Conservation (phyloP, 2,888 invertebrate genomes). For the Mechanitis mazaeus region DNA sequence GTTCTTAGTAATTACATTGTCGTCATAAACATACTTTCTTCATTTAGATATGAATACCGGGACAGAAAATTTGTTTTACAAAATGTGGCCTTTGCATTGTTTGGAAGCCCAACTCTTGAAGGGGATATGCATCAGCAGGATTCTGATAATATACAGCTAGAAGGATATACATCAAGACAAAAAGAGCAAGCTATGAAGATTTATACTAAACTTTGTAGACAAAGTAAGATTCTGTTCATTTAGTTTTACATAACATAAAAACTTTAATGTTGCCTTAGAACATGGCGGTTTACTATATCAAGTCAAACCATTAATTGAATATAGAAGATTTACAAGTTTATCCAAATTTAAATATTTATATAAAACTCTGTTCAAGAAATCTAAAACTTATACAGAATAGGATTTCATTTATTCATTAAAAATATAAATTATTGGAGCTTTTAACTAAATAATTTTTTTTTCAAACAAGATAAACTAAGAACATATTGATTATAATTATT, state of each 20-base stretch:
- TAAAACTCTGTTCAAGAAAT: too few relatives aligned
- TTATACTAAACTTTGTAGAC: slow-evolving; percentile 64
- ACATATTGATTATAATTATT: too few relatives aligned
- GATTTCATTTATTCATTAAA: too few relatives aligned
- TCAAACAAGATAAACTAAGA: too few relatives aligned
- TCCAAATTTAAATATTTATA: too few relatives aligned
- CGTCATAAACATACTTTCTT: slow-evolving; percentile 21
- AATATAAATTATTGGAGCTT: too few relatives aligned
- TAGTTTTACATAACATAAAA: neutral
- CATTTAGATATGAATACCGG: slow-evolving; percentile 68
- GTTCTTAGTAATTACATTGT: neutral
- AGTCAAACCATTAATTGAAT: neutral
- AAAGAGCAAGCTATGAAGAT: slow-evolving; percentile 59
- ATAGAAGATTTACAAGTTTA: too few relatives aligned
- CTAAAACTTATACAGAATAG: too few relatives aligned
- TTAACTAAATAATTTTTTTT: too few relatives aligned
- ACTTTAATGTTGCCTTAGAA: slow-evolving; percentile 3
- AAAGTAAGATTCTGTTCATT: slow-evolving; percentile 46
- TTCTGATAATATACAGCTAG: slow-evolving; percentile 44
- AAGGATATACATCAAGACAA: slow-evolving; percentile 63
- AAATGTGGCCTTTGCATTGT: slow-evolving; percentile 76
- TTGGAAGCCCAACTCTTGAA: slow-evolving; percentile 68
- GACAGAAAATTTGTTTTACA: slow-evolving; percentile 68
- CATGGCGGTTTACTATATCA: neutral
- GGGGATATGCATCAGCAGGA: slow-evolving; percentile 46